phyloP scores from a whole-genome alignment of 2,888 invertebrate genomes.

The Mythimna impura region DNA sequence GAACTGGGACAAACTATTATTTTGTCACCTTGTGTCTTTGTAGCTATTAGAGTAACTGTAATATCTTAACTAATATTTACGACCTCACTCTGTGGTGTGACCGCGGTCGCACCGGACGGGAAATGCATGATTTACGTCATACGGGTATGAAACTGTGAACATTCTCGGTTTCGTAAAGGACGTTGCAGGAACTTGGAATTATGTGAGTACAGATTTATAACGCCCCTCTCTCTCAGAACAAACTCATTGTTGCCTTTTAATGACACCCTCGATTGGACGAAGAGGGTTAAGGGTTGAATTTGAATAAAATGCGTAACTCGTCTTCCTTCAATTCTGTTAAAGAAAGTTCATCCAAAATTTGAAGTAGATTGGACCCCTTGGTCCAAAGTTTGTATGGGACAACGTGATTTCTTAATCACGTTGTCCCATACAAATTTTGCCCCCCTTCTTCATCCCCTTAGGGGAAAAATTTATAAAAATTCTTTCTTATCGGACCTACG shows the following conservation, averaged over 20 bases:
- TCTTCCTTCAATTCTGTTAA: no score
- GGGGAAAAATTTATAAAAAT: no score
- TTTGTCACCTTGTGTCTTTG: constrained; percentile 66
- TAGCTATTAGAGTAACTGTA: constrained; percentile 60
- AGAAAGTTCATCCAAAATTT: no score
- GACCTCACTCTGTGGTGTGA: constrained; percentile 70
- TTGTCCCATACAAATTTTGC: no score
- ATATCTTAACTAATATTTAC: constrained; percentile 68
- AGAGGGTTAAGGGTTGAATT: no score
- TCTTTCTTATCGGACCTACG: no score
- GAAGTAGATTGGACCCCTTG: no score
- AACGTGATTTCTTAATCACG: no score
- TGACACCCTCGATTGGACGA: constrained; percentile 20
- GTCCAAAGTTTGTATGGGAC: no score
- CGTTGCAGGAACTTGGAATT: constrained; percentile 25
- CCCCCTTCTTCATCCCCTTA: no score
- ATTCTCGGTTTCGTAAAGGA: constrained; percentile 30
- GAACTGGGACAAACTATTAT: constrained; percentile 63
- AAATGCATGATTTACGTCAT: constrained; percentile 64
- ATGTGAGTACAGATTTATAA: constrained; percentile 44
- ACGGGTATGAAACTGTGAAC: constrained; percentile 22
- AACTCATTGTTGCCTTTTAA: constrained; percentile 22
- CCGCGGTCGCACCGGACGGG: constrained; percentile 47
- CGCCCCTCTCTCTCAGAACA: constrained; percentile 45
- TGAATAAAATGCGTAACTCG: no score